These are phyloP conservation scores for Typhlomys cinereus DNA, from an alignment of 2,113 vertebrate genomes.

Conservation along the genomic window DNA sequence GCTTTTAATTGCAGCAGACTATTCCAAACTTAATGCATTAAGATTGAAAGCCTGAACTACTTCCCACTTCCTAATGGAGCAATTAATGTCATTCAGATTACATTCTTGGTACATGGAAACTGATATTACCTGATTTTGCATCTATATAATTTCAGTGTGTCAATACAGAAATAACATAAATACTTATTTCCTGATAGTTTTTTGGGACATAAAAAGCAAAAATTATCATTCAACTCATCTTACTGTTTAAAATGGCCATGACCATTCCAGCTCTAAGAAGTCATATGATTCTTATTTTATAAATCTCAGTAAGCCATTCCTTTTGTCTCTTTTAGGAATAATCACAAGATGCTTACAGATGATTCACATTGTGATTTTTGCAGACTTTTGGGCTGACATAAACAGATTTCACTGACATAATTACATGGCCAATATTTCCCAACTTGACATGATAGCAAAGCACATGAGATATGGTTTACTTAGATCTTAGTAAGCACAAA, in stretches of 20 bases:
- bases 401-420: neutral
- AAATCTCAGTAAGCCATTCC: neutral
- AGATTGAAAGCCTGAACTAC: neutral
- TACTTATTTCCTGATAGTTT: neutral
- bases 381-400: neutral
- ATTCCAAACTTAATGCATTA: neutral
- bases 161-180: conserved; percentile 23
- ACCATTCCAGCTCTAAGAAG: neutral
- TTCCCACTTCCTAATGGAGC: conserved; percentile 10
- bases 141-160: neutral
- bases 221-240: neutral
- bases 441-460: conserved; percentile 23
- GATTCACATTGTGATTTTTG: neutral
- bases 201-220: neutral
- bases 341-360: neutral
- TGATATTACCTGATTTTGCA: conserved; percentile 27
- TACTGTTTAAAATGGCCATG: conserved; percentile 1
- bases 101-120: neutral
- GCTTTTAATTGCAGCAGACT: conserved; percentile 47
- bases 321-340: neutral
- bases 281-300: neutral
- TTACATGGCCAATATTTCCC: neutral
- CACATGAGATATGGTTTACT: neutral
- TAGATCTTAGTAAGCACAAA: neutral
- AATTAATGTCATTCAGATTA: neutral